These are phyloP conservation scores for Drosophila macrospina DNA, from an alignment of 2,888 invertebrate species.

Conservation along the genomic window DNA sequence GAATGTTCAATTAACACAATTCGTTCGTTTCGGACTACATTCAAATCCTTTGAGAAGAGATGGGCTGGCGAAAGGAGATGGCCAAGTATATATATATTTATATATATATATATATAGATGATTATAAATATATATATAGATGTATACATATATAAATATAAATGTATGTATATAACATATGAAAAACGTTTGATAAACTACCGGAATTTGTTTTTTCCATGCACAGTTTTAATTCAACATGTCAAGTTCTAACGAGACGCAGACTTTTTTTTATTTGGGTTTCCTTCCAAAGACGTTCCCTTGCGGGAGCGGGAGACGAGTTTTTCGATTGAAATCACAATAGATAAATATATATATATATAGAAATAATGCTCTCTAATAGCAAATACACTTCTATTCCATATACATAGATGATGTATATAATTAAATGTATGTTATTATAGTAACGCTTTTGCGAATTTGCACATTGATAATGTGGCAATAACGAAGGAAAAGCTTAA, in stretches of 20 bases:
- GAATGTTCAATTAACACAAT: constrained; percentile 61
- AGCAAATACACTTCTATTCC: constrained; percentile 29
- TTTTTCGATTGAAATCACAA: constrained; percentile 75
- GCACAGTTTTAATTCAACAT: constrained; percentile 58
- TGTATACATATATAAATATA: constrained; percentile 31
- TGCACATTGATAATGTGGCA: constrained; percentile 2
- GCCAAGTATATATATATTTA: constrained; percentile 52
- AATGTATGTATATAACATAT: constrained; percentile 59
- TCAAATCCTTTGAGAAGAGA: constrained; percentile 25
- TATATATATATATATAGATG: constrained; percentile 40
- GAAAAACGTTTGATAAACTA: constrained; percentile 59
- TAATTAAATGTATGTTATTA: constrained; percentile 31
- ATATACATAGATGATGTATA: constrained; percentile 43
- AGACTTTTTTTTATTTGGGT: constrained; percentile 68
- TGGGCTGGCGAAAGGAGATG: constrained; percentile 51
- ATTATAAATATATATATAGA: constrained; percentile 24
- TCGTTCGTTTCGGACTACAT: constrained; percentile 68
- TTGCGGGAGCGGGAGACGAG: constrained; percentile 61
- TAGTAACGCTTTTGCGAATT: constrained; percentile 38
- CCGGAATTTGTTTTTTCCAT: constrained; percentile 44
- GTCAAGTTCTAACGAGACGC: constrained; percentile 71
- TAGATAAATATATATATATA: constrained; percentile 49
- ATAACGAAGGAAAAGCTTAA: constrained; percentile 33
- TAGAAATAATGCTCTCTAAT: constrained; percentile 27
- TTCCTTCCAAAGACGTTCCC: constrained; percentile 59